Conservation (phyloP, 1,140 invertebrate species). For the Eumeta japonica region DNA sequence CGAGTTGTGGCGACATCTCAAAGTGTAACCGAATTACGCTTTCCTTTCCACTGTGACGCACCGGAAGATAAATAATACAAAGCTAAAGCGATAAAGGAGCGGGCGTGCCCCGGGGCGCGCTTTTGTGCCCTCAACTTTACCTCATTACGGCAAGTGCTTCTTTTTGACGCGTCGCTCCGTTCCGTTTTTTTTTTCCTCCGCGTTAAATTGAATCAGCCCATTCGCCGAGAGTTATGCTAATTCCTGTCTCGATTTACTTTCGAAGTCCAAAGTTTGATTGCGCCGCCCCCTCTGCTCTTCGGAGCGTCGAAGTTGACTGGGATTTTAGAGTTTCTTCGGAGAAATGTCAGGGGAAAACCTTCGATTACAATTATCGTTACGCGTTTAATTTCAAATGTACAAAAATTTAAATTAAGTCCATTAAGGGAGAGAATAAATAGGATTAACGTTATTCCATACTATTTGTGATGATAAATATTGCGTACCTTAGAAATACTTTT, state of each 20-base stretch:
- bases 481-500: too few species aligned
- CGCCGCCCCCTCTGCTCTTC: too few species aligned
- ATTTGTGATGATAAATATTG: too few species aligned
- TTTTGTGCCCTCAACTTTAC: conserved; percentile 25
- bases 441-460: too few species aligned
- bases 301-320: too few species aligned
- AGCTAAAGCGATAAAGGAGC: conserved; percentile 47
- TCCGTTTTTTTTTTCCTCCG: too few species aligned
- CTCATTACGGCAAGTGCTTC: conserved; percentile 22
- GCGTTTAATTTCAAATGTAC: too few species aligned
- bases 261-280: conserved; percentile 32
- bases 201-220: conserved; percentile 48
- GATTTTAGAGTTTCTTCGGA: too few species aligned
- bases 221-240: conserved; percentile 44
- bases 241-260: conserved; percentile 22
- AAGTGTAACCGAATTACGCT: conserved; percentile 53
- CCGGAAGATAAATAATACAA: conserved; percentile 51
- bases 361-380: too few species aligned
- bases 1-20: conserved; percentile 49
- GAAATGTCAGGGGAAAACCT: too few species aligned
- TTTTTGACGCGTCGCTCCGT: conserved; percentile 46
- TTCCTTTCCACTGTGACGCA: conserved; percentile 42
- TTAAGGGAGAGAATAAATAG: too few species aligned
- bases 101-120: conserved; percentile 31
- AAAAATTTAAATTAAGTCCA: too few species aligned